Base-by-base conservation (phyloP, 2,113 vertebrate genomes). In the Spheniscus mendiculus region DNA sequence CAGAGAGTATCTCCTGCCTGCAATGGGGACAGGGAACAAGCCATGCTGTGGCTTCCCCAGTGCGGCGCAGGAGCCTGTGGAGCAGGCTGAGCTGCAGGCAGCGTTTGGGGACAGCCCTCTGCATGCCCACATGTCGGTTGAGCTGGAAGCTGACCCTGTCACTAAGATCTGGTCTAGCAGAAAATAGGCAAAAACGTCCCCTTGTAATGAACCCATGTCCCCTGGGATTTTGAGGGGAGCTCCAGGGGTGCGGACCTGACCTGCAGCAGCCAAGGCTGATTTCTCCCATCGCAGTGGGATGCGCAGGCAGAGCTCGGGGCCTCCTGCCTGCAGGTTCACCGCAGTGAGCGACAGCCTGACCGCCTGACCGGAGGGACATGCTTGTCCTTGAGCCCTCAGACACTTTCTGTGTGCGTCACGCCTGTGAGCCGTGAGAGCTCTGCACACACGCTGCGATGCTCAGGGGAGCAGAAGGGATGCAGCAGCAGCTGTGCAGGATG, bases 171-270 rank as follows among this genome's bases (percentile, higher is more conserved):
- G 44, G 9, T 74, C 87, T 79, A 32, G 52, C 15, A 56, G 92
- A 79, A 93, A 93, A 96, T 1, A 42, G 82, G 18, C 20, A 44
- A 55, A 76, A 84, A 7, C 0, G 0, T 40, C 40, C 87, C 50
- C 56, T n/a, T n/a, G 58, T 65, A 40, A 58, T 0, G 8, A 86
- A 53, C 71, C 23, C 0, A 0, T 1, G 1, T 63, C 78, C 69
- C 29, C 53, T 4, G 76, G 42, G 63, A 25, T 45, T 44, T 4
- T 13, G 21, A 4, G 16, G 71, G 14, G n/a, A 42, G 34, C 22
- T 62, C 34, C 5, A 5, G 21, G 69, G 34, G 30, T 18, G 34
- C 85, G 77, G 76, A 93, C 12, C 53, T 61, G 82, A 71, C 66
- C 82, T 44, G 23, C 66, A 71, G 73, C 70, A 56, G 49, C 66